A percentile compares a stretch with the other conserved stretches of the same genome.
Conservation (phyloP, 2,888 invertebrate genomes). For the Epicampocera succincta region DNA sequence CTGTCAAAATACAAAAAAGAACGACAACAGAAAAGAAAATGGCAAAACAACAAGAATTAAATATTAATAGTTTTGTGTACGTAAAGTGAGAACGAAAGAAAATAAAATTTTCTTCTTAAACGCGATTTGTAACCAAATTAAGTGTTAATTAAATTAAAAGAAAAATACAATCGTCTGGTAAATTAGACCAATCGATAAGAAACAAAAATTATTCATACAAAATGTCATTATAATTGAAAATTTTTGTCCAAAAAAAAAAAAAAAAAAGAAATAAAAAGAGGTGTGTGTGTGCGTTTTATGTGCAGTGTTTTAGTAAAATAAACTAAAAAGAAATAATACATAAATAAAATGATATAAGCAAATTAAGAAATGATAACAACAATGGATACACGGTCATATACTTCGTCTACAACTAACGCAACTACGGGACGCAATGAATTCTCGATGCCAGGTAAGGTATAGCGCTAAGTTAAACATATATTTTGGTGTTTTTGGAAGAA, state of each 20-base stretch:
- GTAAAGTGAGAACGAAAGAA: constrained; percentile 52
- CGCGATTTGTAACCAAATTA: constrained; percentile 67
- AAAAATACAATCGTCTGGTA: constrained; percentile 5
- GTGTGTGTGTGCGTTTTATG: constrained; percentile 32
- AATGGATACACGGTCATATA: constrained; percentile 81
- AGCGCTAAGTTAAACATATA: neutral
- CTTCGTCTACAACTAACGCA: constrained; percentile 55
- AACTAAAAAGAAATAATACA: constrained; percentile 31
- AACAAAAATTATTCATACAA: constrained; percentile 14
- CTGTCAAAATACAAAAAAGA: constrained; percentile 58
- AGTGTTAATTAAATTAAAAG: constrained; percentile 58
- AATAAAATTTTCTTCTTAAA: constrained; percentile 41
- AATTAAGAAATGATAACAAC: constrained; percentile 78
- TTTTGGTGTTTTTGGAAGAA: neutral
- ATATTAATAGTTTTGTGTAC: constrained; percentile 63
- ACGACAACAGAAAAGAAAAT: constrained; percentile 21
- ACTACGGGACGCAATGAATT: constrained; percentile 79
- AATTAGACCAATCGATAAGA: constrained; percentile 34
- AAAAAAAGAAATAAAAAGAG: constrained; percentile 29
- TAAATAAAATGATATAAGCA: constrained; percentile 63
- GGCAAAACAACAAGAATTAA: constrained; percentile 61
- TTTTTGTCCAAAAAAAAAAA: too few species aligned
- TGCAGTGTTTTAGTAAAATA: constrained; percentile 1
- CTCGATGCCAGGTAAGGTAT: constrained; percentile 79
- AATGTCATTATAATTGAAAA: constrained; percentile 20